These are phyloP conservation scores for Proterorhinus semilunaris DNA, from an alignment of 2,113 vertebrate species.

Conservation along the genomic window DNA sequence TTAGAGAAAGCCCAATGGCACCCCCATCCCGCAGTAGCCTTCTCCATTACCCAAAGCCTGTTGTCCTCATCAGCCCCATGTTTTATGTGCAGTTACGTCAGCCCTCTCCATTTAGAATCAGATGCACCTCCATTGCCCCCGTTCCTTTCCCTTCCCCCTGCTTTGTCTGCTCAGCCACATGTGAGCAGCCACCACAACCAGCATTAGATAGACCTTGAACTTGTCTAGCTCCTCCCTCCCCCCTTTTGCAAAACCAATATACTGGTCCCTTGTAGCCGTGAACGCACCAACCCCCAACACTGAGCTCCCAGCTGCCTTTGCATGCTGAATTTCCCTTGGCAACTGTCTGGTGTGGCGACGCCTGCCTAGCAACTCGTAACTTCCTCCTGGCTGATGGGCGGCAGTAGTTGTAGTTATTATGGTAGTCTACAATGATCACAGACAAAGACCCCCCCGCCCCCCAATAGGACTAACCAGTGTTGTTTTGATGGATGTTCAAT, in stretches of 20 bases:
- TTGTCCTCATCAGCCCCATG: constrained; percentile 36
- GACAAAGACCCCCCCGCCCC: constrained; percentile 45
- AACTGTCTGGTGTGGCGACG: constrained; percentile 60
- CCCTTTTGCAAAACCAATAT: constrained; percentile 14
- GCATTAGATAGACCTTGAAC: constrained; percentile 66
- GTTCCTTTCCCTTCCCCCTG: constrained; percentile 53
- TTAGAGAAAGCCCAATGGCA: background rate
- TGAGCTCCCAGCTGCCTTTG: constrained; percentile 58
- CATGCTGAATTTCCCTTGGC: constrained; percentile 71
- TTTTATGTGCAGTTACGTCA: constrained; percentile 53
- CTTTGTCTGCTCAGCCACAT: constrained; percentile 47
- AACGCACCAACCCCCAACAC: constrained; percentile 60
- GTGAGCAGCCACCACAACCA: constrained; percentile 25
- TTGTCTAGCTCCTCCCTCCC: constrained; percentile 63
- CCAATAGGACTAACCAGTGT: constrained; percentile 8
- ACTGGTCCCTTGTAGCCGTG: constrained; percentile 31
- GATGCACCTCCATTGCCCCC: constrained; percentile 33
- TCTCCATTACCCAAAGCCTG: constrained; percentile 32
- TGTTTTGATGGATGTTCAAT: constrained; percentile 3
- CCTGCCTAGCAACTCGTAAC: constrained; percentile 70
- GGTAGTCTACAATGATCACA: constrained; percentile 32
- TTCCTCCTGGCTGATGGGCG: constrained; percentile 42
- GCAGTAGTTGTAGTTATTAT: constrained; percentile 21
- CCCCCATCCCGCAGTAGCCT: constrained; percentile 22
- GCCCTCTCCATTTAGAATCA: constrained; percentile 48